These are phyloP conservation scores for Mormyrops boulengeri DNA, from an alignment of 2,797 vertebrate species.

Conservation along the genomic window DNA sequence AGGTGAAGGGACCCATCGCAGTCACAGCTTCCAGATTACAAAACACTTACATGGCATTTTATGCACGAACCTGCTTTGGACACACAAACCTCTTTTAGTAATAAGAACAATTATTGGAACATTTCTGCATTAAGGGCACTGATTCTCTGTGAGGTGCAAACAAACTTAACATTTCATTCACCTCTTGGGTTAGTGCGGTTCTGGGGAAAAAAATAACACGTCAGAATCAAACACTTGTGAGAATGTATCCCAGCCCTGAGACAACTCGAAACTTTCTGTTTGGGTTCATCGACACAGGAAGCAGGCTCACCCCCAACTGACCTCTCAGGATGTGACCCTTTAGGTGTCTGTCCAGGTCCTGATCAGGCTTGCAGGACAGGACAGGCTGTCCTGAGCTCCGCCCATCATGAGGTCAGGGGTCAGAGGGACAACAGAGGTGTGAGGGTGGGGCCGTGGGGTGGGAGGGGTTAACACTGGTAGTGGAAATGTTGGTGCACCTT, in stretches of 20 bases:
- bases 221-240: constrained; percentile 9
- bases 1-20: constrained; percentile 20
- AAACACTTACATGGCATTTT: constrained; percentile 8
- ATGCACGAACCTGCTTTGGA: constrained; percentile 15
- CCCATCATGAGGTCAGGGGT: background rate
- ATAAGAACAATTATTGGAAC: background rate
- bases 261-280: constrained; percentile 23
- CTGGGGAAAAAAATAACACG: background rate
- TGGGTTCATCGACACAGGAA: constrained; percentile 17
- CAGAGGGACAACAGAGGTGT: constrained; percentile 11
- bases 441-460: background rate
- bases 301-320: background rate
- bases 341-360: constrained; percentile 23
- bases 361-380: constrained; percentile 23
- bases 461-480: constrained; percentile 46
- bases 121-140: background rate
- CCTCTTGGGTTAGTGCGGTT: background rate
- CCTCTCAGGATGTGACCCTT: constrained; percentile 1
- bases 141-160: background rate
- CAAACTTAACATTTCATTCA: background rate
- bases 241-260: constrained; percentile 34
- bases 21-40: constrained; percentile 16
- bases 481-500: constrained; percentile 55
- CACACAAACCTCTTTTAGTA: background rate
- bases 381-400: background rate